These are phyloP conservation scores for Neosalanx taihuensis DNA, from an alignment of 2,797 vertebrate genomes.

Conservation along the genomic window DNA sequence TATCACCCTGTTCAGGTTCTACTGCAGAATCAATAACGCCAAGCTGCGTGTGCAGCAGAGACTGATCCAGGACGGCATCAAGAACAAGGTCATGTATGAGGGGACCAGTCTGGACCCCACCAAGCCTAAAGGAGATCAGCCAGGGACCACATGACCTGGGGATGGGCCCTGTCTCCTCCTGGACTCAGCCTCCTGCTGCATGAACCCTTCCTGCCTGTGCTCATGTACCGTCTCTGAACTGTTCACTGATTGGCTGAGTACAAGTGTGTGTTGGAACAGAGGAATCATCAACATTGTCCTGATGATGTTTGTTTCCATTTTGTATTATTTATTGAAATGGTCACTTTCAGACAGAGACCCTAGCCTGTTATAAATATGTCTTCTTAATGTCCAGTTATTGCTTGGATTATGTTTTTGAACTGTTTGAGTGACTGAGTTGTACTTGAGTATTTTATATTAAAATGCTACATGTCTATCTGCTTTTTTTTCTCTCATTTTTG, in stretches of 20 bases:
- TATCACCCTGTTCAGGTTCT: background rate
- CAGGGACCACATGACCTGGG: constrained; percentile 34
- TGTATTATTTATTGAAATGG: background rate
- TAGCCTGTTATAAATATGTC: background rate
- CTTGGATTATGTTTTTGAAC: background rate
- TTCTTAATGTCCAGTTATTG: background rate
- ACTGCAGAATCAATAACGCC: constrained; percentile 44
- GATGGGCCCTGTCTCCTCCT: background rate
- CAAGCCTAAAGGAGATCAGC: constrained; percentile 36
- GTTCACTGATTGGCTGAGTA: background rate
- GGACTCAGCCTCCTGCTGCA: background rate
- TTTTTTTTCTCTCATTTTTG: background rate
- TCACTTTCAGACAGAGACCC: background rate
- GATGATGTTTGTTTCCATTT: too few species aligned
- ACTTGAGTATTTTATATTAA: background rate
- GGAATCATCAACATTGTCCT: too few species aligned
- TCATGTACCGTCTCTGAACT: background rate
- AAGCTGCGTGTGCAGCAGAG: constrained; percentile 65
- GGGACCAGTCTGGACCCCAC: constrained; percentile 64
- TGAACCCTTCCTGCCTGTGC: background rate
- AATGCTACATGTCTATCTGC: background rate
- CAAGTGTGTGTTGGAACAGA: background rate
- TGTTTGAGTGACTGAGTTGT: background rate
- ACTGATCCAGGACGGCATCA: constrained; percentile 66
- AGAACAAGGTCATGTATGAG: constrained; percentile 74